Evolutionary conservation across 1,140 invertebrate genomes (phyloP), one percentile per base, ranked within the genome.

Genomic region (Battus philenor): DNA sequence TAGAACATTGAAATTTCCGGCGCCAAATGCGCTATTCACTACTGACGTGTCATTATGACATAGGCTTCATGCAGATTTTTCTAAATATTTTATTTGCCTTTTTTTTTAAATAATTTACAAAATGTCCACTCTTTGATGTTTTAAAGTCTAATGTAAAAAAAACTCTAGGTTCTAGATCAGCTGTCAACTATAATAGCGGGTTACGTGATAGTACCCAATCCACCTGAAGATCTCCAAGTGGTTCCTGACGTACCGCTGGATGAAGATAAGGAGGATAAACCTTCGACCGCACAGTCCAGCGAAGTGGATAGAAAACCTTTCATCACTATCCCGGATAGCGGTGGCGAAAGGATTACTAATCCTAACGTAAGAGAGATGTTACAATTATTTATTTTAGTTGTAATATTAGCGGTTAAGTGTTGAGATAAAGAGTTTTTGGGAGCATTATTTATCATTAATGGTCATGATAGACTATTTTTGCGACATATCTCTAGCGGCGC

Each of bases 131-230:
- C n/a, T n/a, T n/a, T n/a, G n/a, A n/a, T n/a, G n/a, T n/a, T n/a
- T n/a, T n/a, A n/a, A n/a, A n/a, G n/a, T n/a, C n/a, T n/a, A n/a
- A n/a, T n/a, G n/a, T n/a, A n/a, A n/a, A n/a, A n/a, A n/a, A n/a
- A n/a, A n/a, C n/a, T n/a, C n/a, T 55, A 87, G 86, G 86, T 87
- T 3, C 45, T 85, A 47, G 86, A 87, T 38, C 80, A 84, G 47
- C 55, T 87, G 9, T 84, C 86, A 3, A 71, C 67, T 24, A 87
- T 86, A 53, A 84, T 86, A 66, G 76, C 73, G 0, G 64, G 65
- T 11, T 86, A 84, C 30, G 69, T 82, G 10, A 54, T 64, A 0
- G 38, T 79, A 7, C 75, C 73, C 1, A 78, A 80, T 12, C 69
- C 82, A 5, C 64, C 69, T 0, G 85, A 87, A 43, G 83, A 87